These are phyloP conservation scores for Labeo rohita DNA, from an alignment of 2,113 vertebrate genomes.

Conservation along the genomic window DNA sequence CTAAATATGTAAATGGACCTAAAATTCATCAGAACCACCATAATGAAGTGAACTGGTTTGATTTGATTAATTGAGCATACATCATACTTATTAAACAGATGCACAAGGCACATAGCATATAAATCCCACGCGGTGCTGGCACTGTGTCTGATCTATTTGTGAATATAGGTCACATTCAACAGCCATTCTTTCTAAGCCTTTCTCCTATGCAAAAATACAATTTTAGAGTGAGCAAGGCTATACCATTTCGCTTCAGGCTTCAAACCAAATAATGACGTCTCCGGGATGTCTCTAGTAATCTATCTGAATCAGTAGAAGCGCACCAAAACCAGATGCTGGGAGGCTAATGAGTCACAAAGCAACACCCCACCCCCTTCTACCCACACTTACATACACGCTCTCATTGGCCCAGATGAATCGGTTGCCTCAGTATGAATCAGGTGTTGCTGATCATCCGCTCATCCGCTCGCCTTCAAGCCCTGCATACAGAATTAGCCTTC, in stretches of 20 bases:
- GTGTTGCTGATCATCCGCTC: conserved; percentile 29
- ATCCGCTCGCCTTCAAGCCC: conserved; percentile 13
- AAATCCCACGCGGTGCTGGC: background rate
- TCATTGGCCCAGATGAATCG: conserved; percentile 18
- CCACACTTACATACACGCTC: conserved; percentile 14
- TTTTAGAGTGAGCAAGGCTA: conserved; percentile 8
- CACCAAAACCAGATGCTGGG: conserved; percentile 50
- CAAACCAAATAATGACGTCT: conserved; percentile 41
- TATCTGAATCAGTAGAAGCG: conserved; percentile 37
- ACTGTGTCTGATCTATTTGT: conserved; percentile 43
- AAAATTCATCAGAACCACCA: background rate
- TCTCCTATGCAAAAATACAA: conserved; percentile 30
- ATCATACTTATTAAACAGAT: conserved; percentile 5
- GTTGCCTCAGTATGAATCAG: conserved; percentile 32
- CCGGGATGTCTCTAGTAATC: conserved; percentile 49
- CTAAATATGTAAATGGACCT: background rate
- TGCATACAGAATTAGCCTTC: conserved; percentile 7
- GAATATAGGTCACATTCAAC: conserved; percentile 56
- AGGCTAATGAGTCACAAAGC: conserved; percentile 55
- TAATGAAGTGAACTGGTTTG: background rate
- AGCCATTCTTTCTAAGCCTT: conserved; percentile 23
- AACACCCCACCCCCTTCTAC: conserved; percentile 3
- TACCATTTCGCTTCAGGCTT: conserved; percentile 43
- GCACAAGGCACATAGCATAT: conserved; percentile 13
- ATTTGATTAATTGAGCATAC: background rate